These are phyloP conservation scores for Gymnarchus niloticus DNA, from an alignment of 2,113 vertebrate species.

Conservation along the genomic window DNA sequence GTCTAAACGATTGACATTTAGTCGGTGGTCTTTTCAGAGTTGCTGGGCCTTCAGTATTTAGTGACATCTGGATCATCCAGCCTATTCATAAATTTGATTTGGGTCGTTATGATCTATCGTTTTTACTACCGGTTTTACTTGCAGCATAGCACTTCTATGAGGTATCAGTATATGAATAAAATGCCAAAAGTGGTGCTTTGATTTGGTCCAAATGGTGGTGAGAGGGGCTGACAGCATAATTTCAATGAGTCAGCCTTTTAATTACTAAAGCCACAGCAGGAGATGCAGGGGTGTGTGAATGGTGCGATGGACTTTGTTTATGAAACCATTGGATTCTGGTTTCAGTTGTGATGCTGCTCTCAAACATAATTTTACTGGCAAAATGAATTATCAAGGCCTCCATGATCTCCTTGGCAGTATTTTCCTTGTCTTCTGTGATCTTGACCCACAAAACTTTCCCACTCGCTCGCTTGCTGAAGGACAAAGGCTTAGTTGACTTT, in stretches of 20 bases:
- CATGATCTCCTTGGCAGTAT: background rate
- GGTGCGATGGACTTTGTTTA: background rate
- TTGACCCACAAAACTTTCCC: background rate
- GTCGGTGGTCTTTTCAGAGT: background rate
- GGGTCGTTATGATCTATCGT: background rate
- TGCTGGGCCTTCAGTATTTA: background rate
- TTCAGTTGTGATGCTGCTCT: background rate
- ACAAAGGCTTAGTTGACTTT: background rate
- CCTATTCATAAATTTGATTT: background rate
- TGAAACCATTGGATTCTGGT: background rate
- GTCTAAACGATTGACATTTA: background rate
- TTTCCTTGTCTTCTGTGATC: background rate
- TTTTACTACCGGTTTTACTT: no score
- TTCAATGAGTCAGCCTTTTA: background rate
- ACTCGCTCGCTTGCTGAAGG: no score
- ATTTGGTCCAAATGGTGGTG: background rate
- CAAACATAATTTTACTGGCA: background rate
- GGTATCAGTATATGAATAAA: background rate
- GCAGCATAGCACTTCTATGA: no score
- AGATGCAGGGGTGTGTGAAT: no score
- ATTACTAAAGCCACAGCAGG: no score
- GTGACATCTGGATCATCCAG: background rate
- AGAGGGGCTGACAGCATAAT: background rate
- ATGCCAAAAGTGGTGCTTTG: background rate
- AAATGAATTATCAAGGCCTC: background rate